Percentiles rank a stretch among this genome's conserved stretches.
phyloP scores from a whole-genome alignment of 2,113 vertebrate species.

The Dromas ardeola region DNA sequence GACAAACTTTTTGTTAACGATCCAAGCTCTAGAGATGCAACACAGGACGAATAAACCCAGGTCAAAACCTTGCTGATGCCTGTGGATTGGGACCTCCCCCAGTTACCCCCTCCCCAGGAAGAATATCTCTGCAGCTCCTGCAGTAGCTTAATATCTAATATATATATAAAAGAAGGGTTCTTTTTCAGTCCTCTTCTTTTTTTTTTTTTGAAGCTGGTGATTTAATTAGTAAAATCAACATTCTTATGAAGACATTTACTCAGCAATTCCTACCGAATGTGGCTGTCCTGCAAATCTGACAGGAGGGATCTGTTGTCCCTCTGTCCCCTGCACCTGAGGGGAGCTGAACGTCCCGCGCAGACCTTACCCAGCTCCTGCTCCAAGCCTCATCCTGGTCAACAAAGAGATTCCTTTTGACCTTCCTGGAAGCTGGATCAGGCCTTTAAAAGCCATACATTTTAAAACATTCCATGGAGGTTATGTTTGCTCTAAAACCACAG shows the following conservation, averaged over 20 bases:
- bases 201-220: background rate
- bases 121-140: background rate
- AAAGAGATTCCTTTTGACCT: conserved; percentile 27
- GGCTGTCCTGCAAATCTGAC: background rate
- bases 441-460: conserved; percentile 7
- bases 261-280: background rate
- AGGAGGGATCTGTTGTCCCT: background rate
- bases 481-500: conserved; percentile 43
- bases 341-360: background rate
- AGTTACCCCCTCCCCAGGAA: too few species aligned
- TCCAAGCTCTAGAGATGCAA: background rate
- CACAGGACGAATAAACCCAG: background rate
- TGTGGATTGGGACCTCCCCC: background rate
- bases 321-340: background rate
- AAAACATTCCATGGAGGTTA: conserved; percentile 43
- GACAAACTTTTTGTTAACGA: background rate
- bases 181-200: background rate
- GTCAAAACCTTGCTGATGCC: background rate
- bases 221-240: background rate
- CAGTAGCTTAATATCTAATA: background rate
- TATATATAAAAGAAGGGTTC: background rate
- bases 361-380: background rate
- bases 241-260: background rate
- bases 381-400: background rate
- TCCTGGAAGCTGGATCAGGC: conserved; percentile 14